These are phyloP conservation scores for Dascyllus trimaculatus DNA, from an alignment of 2,113 vertebrate species.

Conservation along the genomic window DNA sequence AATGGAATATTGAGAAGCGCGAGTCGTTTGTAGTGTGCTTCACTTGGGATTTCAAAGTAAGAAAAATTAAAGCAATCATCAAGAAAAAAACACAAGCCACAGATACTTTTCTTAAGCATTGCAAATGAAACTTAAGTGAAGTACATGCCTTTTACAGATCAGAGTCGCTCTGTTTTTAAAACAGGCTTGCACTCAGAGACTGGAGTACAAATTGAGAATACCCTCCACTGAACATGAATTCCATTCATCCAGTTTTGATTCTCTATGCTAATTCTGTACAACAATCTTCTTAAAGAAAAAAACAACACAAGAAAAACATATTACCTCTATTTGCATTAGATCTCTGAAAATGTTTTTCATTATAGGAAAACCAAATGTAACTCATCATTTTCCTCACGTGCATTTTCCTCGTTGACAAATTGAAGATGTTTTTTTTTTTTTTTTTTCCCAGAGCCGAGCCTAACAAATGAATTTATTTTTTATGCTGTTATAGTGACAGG, in stretches of 20 bases:
- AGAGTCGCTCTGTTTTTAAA: conserved; percentile 34
- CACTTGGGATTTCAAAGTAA: conserved; percentile 34
- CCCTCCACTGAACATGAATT: conserved; percentile 43
- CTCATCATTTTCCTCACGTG: conserved; percentile 15
- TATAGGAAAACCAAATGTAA: conserved; percentile 22
- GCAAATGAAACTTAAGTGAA: conserved; percentile 23
- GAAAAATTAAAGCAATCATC: conserved; percentile 41
- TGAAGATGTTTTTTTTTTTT: neutral
- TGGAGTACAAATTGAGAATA: conserved; percentile 24
- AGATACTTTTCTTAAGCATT: conserved; percentile 2
- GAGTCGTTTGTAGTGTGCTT: conserved; percentile 14
- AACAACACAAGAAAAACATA: neutral
- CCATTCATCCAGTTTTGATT: conserved; percentile 38
- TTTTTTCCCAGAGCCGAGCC: conserved; percentile 22
- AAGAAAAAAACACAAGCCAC: neutral
- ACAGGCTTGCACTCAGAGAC: conserved; percentile 6
- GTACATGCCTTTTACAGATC: conserved; percentile 24
- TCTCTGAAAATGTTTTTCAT: neutral
- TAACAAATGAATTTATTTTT: conserved; percentile 63
- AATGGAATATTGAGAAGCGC: conserved; percentile 20
- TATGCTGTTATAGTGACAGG: conserved; percentile 62
- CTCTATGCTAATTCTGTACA: conserved; percentile 13
- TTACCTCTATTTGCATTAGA: neutral
- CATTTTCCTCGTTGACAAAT: conserved; percentile 40
- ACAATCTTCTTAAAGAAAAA: neutral